Evolutionary conservation across 2,797 vertebrate species (phyloP).

Genomic region (Pipistrellus nathusii): DNA sequence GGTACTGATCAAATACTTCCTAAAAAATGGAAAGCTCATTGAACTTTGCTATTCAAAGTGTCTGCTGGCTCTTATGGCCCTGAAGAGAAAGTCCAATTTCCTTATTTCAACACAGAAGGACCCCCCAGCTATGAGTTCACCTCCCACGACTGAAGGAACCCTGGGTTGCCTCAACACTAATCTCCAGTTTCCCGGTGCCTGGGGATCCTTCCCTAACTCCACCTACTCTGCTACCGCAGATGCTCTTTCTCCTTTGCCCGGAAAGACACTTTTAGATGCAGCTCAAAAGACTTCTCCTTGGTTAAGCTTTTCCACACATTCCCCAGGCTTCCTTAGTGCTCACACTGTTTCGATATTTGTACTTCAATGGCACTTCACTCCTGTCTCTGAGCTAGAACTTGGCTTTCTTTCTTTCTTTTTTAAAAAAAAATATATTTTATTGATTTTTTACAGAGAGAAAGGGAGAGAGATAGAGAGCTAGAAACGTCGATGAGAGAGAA

Average conservation of each 20-base stretch:
- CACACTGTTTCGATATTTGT: neutral
- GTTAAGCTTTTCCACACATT: neutral
- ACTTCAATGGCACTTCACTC: neutral
- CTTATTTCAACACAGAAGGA: neutral
- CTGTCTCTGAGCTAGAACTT: neutral
- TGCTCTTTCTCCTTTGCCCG: neutral
- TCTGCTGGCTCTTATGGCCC: neutral
- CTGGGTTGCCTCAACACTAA: neutral
- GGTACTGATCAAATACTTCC: neutral
- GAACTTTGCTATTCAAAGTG: neutral
- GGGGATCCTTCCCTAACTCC: neutral
- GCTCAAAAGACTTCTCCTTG: neutral
- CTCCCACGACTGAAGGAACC: neutral
- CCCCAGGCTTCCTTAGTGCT: neutral
- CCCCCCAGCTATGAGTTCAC: no score
- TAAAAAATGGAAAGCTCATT: neutral
- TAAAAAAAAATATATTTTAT: no score
- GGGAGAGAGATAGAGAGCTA: no score
- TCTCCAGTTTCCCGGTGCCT: accelerated
- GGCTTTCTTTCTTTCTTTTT: no score
- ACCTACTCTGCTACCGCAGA: neutral
- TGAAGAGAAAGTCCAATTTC: neutral
- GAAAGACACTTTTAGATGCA: neutral
- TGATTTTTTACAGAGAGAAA: no score
- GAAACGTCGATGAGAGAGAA: no score